Percentiles rank a stretch among this genome's conserved stretches.
phyloP scores from a whole-genome alignment of 2,797 vertebrate species.

The Syngnathus acus region DNA sequence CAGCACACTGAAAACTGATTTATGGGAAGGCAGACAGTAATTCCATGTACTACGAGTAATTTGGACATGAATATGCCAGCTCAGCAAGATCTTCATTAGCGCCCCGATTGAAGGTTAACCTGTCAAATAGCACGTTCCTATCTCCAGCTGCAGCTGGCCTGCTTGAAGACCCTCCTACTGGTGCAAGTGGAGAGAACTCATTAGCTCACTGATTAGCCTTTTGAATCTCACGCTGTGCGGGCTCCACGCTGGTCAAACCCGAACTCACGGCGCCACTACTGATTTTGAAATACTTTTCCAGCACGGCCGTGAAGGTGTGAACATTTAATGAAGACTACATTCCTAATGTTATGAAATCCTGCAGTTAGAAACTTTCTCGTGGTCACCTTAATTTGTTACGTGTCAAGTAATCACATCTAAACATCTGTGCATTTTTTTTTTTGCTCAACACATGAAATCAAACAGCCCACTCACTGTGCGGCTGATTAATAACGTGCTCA shows the following conservation, averaged over 20 bases:
- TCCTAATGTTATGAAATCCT: no score
- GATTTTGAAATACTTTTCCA: background rate
- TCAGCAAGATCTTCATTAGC: conserved; percentile 45
- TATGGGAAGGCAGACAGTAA: background rate
- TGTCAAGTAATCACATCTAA: conserved; percentile 5
- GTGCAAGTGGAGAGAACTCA: background rate
- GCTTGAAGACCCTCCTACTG: background rate
- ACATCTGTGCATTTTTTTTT: conserved; percentile 36
- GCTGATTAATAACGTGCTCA: conserved; percentile 54
- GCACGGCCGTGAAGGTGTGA: no score
- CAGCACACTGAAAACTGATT: no score
- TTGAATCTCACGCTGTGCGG: background rate
- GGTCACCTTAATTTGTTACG: background rate
- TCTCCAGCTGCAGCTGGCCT: conserved; percentile 2
- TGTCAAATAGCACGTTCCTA: background rate
- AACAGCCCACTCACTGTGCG: conserved; percentile 40
- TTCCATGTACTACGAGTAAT: background rate
- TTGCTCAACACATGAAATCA: conserved; percentile 35
- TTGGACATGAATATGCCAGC: conserved; percentile 34
- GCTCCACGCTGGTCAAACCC: background rate
- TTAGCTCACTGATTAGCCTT: conserved; percentile 3
- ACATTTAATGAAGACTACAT: no score
- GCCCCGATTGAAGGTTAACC: conserved; percentile 35
- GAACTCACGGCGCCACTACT: background rate
- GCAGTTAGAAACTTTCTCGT: background rate